Base-by-base conservation (phyloP, 2,888 invertebrate genomes). In the Scaptomyza cyrtandrae region DNA sequence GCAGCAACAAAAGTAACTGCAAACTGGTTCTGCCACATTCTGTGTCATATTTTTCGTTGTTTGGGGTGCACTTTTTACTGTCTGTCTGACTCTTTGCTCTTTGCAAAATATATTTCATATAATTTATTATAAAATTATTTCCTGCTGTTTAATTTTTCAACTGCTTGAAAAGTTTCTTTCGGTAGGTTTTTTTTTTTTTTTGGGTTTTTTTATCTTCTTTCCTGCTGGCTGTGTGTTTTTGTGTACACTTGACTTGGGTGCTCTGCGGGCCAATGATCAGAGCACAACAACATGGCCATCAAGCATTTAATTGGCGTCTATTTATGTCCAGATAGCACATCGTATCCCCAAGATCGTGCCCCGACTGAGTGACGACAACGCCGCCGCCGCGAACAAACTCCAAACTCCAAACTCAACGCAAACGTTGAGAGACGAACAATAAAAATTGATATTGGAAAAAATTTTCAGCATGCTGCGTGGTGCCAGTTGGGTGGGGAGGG, bases 241-340 rank as follows among this genome's bases (percentile, higher is more conserved):
- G 48, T 31, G 48, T 37, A 14, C 44, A 44, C 43, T 75, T 74
- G 66, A 57, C 56, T 59, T 19, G 16, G 10, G 1, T 27, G 54
- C 45, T 41, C 64, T 54, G 50, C 65, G 61, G 67, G 65, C 46
- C 46, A 50, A 52, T 56, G 54, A 55, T 56, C 58, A n/a, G 14
- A 49, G 62, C 9, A 41, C 41, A 78, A 81, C 73, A 80, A 80
- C 79, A 75, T 61, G 84, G 55, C 77, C 85, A 84, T 83, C 86
- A 83, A 75, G 71, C 68, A 75, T 80, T 89, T 89, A 90, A 89
- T 89, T 89, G 89, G 89, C 85, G 86, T 89, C 90, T 86, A 89
- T 89, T 82, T 90, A 88, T 89, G 90, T 89, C 86, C 85, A 88
- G 89, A 89, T 89, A 88, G 76, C 85, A 89, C 79, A 84, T 84